Evolutionary conservation across 2,113 vertebrate species (phyloP).

Genomic region (Helogale parvula): DNA sequence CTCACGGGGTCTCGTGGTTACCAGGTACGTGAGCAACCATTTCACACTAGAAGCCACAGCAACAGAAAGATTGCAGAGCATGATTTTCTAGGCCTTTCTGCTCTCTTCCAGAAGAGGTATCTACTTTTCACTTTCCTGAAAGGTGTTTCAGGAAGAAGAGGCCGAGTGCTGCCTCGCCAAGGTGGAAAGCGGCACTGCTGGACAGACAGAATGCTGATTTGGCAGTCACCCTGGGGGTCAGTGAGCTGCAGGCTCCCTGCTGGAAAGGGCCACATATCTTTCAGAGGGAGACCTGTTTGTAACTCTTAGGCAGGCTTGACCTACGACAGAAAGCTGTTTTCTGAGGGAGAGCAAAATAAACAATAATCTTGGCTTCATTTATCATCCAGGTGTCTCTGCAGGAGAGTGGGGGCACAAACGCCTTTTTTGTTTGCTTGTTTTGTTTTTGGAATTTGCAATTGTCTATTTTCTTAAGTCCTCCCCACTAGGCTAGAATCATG

Average conservation of each 20-base stretch:
- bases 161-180: neutral
- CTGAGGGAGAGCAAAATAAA: conserved; percentile 70
- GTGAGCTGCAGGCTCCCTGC: neutral
- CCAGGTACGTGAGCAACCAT: neutral
- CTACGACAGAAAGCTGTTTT: conserved; percentile 57
- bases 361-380: conserved; percentile 69
- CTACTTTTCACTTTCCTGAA: conserved; percentile 28
- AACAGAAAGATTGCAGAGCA: neutral
- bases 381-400: conserved; percentile 69
- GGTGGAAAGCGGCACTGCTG: neutral
- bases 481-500: conserved; percentile 56
- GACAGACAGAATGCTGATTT: neutral
- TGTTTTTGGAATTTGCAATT: conserved; percentile 67
- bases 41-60: neutral
- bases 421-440: conserved; percentile 62
- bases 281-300: conserved; percentile 37
- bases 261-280: conserved; percentile 47
- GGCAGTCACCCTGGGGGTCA: neutral
- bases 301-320: conserved; percentile 28
- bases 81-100: neutral
- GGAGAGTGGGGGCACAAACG: conserved; percentile 62
- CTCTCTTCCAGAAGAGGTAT: neutral
- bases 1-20: neutral
- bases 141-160: neutral
- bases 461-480: conserved; percentile 73